These are phyloP conservation scores for Conistra vaccinii DNA, from an alignment of 2,888 invertebrate genomes.

Conservation along the genomic window DNA sequence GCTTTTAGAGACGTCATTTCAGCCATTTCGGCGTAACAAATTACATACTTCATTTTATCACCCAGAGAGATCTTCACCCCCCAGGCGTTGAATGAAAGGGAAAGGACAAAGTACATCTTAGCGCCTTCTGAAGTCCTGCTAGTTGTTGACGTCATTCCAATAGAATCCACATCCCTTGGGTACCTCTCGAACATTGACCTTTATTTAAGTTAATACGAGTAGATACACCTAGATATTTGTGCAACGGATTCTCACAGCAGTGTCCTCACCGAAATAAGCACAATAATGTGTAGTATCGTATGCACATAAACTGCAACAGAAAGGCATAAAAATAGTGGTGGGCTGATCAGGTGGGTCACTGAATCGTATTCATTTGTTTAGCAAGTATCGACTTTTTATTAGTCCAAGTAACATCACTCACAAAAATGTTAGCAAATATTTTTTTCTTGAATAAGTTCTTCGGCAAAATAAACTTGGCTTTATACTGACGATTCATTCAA, in stretches of 20 bases:
- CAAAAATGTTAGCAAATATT: slow-evolving; percentile 41
- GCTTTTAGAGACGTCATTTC: slow-evolving; percentile 79
- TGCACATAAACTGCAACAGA: background rate
- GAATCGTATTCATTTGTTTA: slow-evolving; percentile 5
- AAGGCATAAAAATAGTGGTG: background rate
- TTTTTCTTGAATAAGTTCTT: background rate
- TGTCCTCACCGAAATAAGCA: slow-evolving; percentile 8
- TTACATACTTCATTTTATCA: slow-evolving; percentile 64
- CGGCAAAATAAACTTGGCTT: background rate
- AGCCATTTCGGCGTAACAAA: slow-evolving; percentile 81
- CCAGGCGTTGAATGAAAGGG: slow-evolving; percentile 70
- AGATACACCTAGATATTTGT: slow-evolving; percentile 41
- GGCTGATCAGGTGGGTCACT: background rate
- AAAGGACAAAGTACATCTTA: slow-evolving; percentile 78
- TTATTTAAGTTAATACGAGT: slow-evolving; percentile 42
- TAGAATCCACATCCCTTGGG: slow-evolving; percentile 88
- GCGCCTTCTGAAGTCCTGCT: slow-evolving; percentile 85
- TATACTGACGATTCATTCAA: slow-evolving; percentile 17
- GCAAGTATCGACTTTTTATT: background rate
- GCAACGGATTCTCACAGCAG: slow-evolving; percentile 33
- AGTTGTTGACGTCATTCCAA: slow-evolving; percentile 91
- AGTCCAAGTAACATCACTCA: slow-evolving; percentile 46
- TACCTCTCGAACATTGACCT: slow-evolving; percentile 83
- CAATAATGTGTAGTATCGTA: background rate
- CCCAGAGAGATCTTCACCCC: slow-evolving; percentile 59